Evolutionary conservation across 2,888 invertebrate genomes (phyloP), one percentile per base, ranked within the genome.

Genomic region (Harpagoxenus sublaevis): DNA sequence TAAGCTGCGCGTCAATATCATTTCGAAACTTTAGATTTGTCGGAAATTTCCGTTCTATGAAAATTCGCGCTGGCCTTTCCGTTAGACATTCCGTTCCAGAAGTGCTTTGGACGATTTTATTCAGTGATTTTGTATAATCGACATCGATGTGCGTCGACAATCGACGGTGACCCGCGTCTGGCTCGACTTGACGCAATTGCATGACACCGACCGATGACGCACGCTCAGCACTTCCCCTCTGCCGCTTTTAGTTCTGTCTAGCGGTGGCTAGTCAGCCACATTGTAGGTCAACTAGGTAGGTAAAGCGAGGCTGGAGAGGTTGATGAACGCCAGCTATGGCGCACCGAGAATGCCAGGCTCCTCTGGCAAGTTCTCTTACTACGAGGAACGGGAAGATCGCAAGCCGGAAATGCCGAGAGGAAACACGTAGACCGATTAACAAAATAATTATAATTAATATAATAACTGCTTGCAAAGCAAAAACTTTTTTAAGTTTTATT

Each of bases 271-370:
- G 62, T 55, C 48, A 77, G 85, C 71, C 62, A 63, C 81, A 84
- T 90, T 90, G 90, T 90, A 90, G 90, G 90, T 90, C 90, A 90
- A 83, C 73, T 60, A 87, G 86, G 75, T 83, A 75, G 81, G 83
- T 55, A 83, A 48, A 82, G 74, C 60, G 28, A 82, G 70, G 53
- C 63, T 66, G 57, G 65, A 31, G 70, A 90, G 90, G 88, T 90
- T 87, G 89, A 85, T 87, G 90, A 90, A 89, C 90, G 85, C 28
- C 28, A 35, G 35, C 57, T 66, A 77, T 15, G 53, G 35, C 51
- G 79, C 18, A 51, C 8, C 28, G 62, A 66, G 77, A 66, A 42
- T 18, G 45, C 9, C 42, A 78, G 66, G 31, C 35, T 66, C 68
- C 42, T 15, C n/a, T 31, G 18, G 5, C 23, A 3, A 39, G 31